Percentiles rank a stretch among this genome's conserved stretches.
Conservation (phyloP, 2,888 invertebrate species). For the Resseliella maxima region DNA sequence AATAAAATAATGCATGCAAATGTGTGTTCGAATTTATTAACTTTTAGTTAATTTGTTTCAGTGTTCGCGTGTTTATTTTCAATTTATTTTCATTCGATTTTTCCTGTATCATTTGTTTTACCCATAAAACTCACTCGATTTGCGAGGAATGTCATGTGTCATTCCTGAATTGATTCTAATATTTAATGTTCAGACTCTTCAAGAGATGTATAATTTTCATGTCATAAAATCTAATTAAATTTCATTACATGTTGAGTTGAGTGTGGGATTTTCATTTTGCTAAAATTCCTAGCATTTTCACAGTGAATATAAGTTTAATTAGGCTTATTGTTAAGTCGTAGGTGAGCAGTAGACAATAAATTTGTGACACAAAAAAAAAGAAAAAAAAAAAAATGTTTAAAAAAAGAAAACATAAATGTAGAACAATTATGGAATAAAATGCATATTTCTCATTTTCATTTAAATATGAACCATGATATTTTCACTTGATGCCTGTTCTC, state of each 20-base stretch:
- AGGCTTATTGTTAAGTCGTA: constrained; percentile 35
- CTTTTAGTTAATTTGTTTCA: background rate
- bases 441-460: background rate
- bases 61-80: background rate
- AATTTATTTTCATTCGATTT: background rate
- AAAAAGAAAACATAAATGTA: too few relatives aligned
- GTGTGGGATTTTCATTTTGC: background rate
- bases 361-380: constrained; percentile 11
- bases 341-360: constrained; percentile 3
- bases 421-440: background rate
- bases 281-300: background rate
- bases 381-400: background rate
- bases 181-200: constrained; percentile 45
- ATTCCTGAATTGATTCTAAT: constrained; percentile 46
- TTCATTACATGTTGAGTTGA: background rate
- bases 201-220: constrained; percentile 19
- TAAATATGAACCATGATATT: background rate
- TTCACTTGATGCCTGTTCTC: too few relatives aligned
- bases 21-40: background rate
- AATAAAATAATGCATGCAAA: background rate
- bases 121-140: background rate
- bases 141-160: constrained; percentile 22
- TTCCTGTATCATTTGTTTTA: constrained; percentile 6
- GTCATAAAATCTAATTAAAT: constrained; percentile 9
- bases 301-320: background rate